These are phyloP conservation scores for Agrochola macilenta DNA, from an alignment of 2,888 invertebrate species.

Conservation along the genomic window DNA sequence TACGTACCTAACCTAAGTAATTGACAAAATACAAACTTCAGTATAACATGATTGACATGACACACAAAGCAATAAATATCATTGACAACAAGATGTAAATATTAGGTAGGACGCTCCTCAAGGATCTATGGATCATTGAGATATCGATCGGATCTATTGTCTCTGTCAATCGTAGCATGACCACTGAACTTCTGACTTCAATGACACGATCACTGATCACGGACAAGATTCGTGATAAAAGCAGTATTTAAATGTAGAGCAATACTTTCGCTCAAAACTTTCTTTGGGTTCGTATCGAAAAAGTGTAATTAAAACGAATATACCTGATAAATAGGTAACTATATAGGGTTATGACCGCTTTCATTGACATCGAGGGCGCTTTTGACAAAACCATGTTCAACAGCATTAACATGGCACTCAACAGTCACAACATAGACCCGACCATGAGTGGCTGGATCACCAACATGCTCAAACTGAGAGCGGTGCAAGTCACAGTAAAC, in stretches of 20 bases:
- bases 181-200: conserved; percentile 36
- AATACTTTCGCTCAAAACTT: conserved; percentile 15
- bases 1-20: neutral
- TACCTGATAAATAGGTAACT: neutral
- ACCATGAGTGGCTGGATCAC: no score
- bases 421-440: no score
- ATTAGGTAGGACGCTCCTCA: conserved; percentile 39
- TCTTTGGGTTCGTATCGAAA: conserved; percentile 1
- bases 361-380: no score
- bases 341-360: neutral
- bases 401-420: no score
- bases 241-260: conserved; percentile 13
- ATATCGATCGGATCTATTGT: conserved; percentile 56
- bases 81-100: conserved; percentile 29
- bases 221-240: conserved; percentile 21
- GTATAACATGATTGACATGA: neutral
- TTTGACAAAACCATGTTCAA: no score
- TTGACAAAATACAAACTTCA: neutral
- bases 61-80: conserved; percentile 3
- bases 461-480: no score
- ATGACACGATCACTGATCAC: conserved; percentile 31
- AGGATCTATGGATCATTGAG: conserved; percentile 63
- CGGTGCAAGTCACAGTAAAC: no score
- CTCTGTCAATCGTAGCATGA: conserved; percentile 43
- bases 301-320: neutral